Base-by-base conservation (phyloP, 2,888 invertebrate species). In the Mechanitis mazaeus region DNA sequence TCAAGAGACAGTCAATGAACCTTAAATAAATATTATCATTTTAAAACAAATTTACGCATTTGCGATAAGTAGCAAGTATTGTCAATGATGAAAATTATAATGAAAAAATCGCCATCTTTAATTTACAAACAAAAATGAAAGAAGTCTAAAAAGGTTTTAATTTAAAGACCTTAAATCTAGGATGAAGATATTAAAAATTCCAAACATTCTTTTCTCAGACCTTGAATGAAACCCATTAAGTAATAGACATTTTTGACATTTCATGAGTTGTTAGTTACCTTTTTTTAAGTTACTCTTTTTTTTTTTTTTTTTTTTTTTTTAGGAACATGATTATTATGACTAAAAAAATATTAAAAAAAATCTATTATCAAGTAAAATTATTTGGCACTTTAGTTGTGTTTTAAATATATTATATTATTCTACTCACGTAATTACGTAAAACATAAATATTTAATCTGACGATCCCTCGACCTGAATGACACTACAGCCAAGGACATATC, bases 391-490 rank as follows among this genome's bases (percentile, higher is more conserved):
- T n/a, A 35, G 35, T 35, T 35, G 35, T 35, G 2, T 35, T 35
- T 35, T 3, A 3, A 35, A 35, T 35, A 6, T 35, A 47, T 47
- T 6, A n/a, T 47, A 47, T 47, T 47, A 35, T 35, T 35, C 3
- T 35, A 35, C 4, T 35, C 4, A 35, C 35, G 2, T 35, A 35
- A 35, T 47, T 47, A 47, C n/a, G 64, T 35, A 55, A 64, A 64
- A 63, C 59, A 56, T 65, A 58, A 59, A 59, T 59, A 63, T 65
- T 63, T 60, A 63, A 35, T 35, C 59, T 56, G 56, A 73, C 77
- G 74, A 76, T 71, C 71, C 69, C 63, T 54, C 74, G 73, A 76
- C 76, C 77, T 75, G 72, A 66, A 63, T 68, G 64, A 69, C 69
- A 70, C 71, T 71, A 67, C 74, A 72, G 38, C 47, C 67, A 68